phyloP scores from a whole-genome alignment of 2,888 invertebrate species.

The Strigamia transsilvanica region DNA sequence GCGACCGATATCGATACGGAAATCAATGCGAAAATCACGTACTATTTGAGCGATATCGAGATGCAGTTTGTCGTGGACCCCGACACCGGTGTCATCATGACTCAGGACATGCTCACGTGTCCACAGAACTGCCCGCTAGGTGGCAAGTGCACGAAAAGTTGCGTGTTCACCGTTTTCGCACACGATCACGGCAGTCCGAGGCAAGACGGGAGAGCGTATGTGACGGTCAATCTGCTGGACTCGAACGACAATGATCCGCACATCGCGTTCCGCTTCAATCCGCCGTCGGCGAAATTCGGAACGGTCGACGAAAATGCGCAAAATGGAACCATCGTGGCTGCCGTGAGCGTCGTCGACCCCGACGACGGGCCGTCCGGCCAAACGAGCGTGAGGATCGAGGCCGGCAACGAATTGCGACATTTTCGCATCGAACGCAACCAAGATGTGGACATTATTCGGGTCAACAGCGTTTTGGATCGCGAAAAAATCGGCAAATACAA shows the following conservation, averaged over 20 bases:
- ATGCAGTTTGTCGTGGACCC: conserved; percentile 91
- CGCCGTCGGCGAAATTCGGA: conserved; percentile 81
- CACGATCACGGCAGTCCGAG: conserved; percentile 90
- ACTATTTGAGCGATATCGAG: conserved; percentile 82
- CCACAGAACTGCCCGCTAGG: conserved; percentile 75
- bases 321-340: conserved; percentile 90
- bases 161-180: conserved; percentile 93
- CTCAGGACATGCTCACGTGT: conserved; percentile 82
- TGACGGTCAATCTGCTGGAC: conserved; percentile 89
- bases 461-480: conserved; percentile 88
- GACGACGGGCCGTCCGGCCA: conserved; percentile 93
- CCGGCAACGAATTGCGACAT: conserved; percentile 89
- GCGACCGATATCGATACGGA: conserved; percentile 93
- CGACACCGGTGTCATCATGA: conserved; percentile 87
- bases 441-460: conserved; percentile 87
- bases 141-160: conserved; percentile 81
- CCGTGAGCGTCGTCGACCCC: conserved; percentile 88
- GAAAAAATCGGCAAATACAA: conserved; percentile 95
- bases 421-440: conserved; percentile 84
- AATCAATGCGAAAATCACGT: conserved; percentile 91
- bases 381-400: conserved; percentile 81
- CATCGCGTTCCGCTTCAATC: conserved; percentile 86
- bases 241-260: conserved; percentile 94
- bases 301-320: conserved; percentile 94
- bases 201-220: conserved; percentile 90